These are phyloP conservation scores for Axea sp. DNA, from an alignment of 2,888 invertebrate genomes.

Conservation along the genomic window DNA sequence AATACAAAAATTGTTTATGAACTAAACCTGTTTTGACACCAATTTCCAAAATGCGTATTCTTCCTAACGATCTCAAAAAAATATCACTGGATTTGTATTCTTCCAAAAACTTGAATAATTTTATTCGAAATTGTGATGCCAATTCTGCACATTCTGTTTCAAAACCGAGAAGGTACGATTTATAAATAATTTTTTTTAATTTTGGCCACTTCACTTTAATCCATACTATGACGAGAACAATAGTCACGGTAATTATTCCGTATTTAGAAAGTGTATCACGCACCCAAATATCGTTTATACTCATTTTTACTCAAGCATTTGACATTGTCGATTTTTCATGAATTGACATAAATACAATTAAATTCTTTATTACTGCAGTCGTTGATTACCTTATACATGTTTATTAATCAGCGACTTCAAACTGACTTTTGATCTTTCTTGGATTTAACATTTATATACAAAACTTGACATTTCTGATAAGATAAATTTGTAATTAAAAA, in stretches of 20 bases:
- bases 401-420: slow-evolving; percentile 13
- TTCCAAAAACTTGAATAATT: slow-evolving; percentile 68
- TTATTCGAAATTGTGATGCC: slow-evolving; percentile 65
- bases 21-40: slow-evolving; percentile 75
- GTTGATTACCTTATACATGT: no score
- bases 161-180: slow-evolving; percentile 71
- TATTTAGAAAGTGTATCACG: slow-evolving; percentile 71
- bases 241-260: slow-evolving; percentile 62
- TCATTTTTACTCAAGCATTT: no score
- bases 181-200: slow-evolving; percentile 67
- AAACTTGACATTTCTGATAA: slow-evolving; percentile 55
- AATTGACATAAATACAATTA: no score
- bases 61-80: slow-evolving; percentile 67
- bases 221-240: slow-evolving; percentile 58
- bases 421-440: slow-evolving; percentile 49
- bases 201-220: slow-evolving; percentile 66
- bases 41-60: slow-evolving; percentile 73
- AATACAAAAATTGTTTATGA: no score
- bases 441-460: slow-evolving; percentile 24
- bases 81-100: slow-evolving; percentile 68
- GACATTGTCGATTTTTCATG: no score
- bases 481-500: slow-evolving; percentile 30
- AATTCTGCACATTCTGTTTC: slow-evolving; percentile 72
- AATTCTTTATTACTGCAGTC: no score
- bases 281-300: slow-evolving; percentile 71